A percentile compares a stretch with the other conserved stretches of the same genome.
Evolutionary conservation across 1,140 invertebrate species (phyloP).

Genomic region (Heterodera carotae): DNA sequence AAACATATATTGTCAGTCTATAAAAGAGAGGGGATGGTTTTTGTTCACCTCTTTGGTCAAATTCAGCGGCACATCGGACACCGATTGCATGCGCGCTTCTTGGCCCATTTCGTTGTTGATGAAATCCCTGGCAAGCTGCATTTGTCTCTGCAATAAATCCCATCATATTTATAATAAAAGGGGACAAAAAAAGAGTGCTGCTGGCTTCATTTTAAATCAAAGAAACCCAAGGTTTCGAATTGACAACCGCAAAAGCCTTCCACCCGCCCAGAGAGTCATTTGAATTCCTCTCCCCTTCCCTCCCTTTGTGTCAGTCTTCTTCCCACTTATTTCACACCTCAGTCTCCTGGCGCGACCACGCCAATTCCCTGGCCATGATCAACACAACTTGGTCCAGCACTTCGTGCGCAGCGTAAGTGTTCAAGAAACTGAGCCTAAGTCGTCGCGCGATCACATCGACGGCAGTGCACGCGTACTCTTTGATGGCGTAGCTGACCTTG

Average conservation of each 20-base stretch:
- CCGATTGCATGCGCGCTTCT: slow-evolving; percentile 82
- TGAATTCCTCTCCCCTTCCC: no score
- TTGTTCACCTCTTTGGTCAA: slow-evolving; percentile 76
- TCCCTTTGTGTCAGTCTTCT: not conserved
- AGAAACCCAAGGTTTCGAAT: no score
- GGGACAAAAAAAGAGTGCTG: no score
- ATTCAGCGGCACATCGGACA: slow-evolving; percentile 85
- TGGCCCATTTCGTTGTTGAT: slow-evolving; percentile 94
- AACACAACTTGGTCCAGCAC: slow-evolving; percentile 81
- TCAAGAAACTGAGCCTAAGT: slow-evolving; percentile 88
- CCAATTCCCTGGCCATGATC: slow-evolving; percentile 93
- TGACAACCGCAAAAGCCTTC: no score
- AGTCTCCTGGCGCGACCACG: slow-evolving; percentile 81
- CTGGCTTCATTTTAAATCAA: no score
- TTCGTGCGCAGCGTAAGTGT: slow-evolving; percentile 90
- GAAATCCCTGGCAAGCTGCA: slow-evolving; percentile 79
- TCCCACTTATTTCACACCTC: slow-evolving; percentile 66
- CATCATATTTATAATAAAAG: no score
- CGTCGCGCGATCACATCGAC: slow-evolving; percentile 93
- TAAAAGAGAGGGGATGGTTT: no score
- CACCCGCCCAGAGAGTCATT: no score
- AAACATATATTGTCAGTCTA: no score
- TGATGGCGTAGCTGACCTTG: slow-evolving; percentile 82
- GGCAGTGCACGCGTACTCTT: slow-evolving; percentile 92
- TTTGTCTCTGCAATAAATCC: slow-evolving; percentile 74